Evolutionary conservation across 2,113 vertebrate genomes (phyloP), one percentile per base, ranked within the genome.

Genomic region (Trochalopteron elliotii): DNA sequence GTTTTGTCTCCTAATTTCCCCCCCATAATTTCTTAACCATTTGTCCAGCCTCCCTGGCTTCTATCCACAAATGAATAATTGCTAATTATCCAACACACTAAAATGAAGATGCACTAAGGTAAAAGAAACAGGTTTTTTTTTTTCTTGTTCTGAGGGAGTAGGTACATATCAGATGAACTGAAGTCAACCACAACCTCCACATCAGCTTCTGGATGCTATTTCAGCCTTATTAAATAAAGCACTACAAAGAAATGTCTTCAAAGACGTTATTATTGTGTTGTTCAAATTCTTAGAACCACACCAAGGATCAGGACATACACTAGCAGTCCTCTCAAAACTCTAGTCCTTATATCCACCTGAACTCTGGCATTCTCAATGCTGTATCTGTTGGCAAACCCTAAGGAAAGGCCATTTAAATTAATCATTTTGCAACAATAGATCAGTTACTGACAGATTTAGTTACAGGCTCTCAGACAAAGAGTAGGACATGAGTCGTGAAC

Each of bases 401-500:
- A 65, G 74, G 65, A 78, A 94, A 81, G 52, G 39, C 24, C 57
- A 75, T 59, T 78, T 94, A 93, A 93, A 94, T 87, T 70, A 84
- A 95, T 84, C 44, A 91, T 94, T 94, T 89, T 84, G 79, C 49
- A 85, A 42, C 37, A 64, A 35, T 9, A 59, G 69, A 93, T 94
- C 87, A 89, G 64, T 84, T 88, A 91, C 84, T 3, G 7, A 9
- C 35, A 84, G 87, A 91, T 94, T 95, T 50, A 78, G 90, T 94
- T 91, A 91, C 65, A 87, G 45, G 24, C 92, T 85, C 30, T 82
- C 56, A 87, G 64, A 50, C 18, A 60, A 82, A 6, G 30, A 60
- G 11, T 7, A 7, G 37, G 40, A 88, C n/a, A 7, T 0, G 5
- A 79, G 22, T 64, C 45, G 49, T 76, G 45, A 90, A 40, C 37